These are phyloP conservation scores for Climacteris rufus DNA, from an alignment of 2,113 vertebrate genomes.

Conservation along the genomic window DNA sequence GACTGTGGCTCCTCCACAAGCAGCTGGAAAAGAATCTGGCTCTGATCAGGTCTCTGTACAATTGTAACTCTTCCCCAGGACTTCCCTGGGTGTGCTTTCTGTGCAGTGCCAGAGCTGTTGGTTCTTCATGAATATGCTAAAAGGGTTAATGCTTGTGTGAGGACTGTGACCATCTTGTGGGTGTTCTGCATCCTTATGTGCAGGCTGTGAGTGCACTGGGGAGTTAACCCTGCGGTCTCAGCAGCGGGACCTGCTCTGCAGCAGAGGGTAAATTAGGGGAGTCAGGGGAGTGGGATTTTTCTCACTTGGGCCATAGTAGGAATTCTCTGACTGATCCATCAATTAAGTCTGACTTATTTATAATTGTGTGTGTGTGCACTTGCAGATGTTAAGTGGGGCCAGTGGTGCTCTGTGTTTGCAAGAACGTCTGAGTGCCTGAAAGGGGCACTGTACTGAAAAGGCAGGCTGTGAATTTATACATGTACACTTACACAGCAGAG, in stretches of 20 bases:
- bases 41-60: neutral
- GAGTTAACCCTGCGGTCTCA: neutral
- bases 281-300: neutral
- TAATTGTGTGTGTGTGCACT: neutral
- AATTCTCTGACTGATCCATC: neutral
- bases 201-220: neutral
- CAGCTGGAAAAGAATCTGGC: neutral
- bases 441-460: neutral
- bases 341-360: neutral
- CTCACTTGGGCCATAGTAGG: neutral
- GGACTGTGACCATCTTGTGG: neutral
- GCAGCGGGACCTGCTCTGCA: neutral
- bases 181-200: accelerated
- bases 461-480: neutral
- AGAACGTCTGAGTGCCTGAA: neutral
- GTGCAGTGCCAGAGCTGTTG: accelerated
- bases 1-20: neutral
- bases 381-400: neutral
- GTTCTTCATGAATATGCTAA: neutral
- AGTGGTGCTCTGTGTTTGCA: neutral
- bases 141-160: accelerated
- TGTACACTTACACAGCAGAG: neutral
- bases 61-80: neutral
- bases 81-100: neutral
- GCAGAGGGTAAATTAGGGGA: neutral